Percentiles rank a stretch among this genome's conserved stretches.
phyloP scores from a whole-genome alignment of 2,797 vertebrate genomes.

The Iguana delicatissima region DNA sequence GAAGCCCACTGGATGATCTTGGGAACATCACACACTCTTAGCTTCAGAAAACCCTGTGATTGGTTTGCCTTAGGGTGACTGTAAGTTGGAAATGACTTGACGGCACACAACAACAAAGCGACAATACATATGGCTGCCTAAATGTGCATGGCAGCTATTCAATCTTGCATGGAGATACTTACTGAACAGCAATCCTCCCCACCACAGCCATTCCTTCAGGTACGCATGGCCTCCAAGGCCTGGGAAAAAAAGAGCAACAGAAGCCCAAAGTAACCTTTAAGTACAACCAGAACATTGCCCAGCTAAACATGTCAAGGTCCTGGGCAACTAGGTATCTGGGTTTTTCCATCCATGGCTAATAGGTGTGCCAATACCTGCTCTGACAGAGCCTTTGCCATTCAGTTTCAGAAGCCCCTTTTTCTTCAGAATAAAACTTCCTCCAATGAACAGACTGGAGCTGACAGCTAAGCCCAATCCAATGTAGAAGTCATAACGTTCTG shows the following conservation, averaged over 20 bases:
- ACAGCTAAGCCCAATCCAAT: constrained; percentile 84
- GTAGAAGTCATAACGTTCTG: constrained; percentile 78
- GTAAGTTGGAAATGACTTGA: too few species aligned
- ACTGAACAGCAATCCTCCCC: constrained; percentile 91
- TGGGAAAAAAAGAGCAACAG: constrained; percentile 52
- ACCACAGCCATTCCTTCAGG: constrained; percentile 90
- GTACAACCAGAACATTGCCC: neutral
- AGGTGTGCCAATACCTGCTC: constrained; percentile 82
- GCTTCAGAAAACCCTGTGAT: too few species aligned
- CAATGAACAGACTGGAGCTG: constrained; percentile 87
- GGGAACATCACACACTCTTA: too few species aligned
- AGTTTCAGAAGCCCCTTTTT: constrained; percentile 89
- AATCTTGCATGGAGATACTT: constrained; percentile 71
- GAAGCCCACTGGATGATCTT: too few species aligned
- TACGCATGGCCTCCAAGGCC: constrained; percentile 89
- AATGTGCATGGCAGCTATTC: neutral
- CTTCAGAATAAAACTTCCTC: constrained; percentile 87
- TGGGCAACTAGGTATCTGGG: neutral
- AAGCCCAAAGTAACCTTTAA: neutral
- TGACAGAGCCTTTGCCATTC: constrained; percentile 80
- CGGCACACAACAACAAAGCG: too few species aligned
- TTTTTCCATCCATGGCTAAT: neutral
- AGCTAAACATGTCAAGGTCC: neutral
- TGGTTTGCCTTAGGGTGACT: too few species aligned
- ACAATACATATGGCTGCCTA: neutral